Conservation (phyloP, 2,113 vertebrate genomes). For the Phyllostomus hastatus region DNA sequence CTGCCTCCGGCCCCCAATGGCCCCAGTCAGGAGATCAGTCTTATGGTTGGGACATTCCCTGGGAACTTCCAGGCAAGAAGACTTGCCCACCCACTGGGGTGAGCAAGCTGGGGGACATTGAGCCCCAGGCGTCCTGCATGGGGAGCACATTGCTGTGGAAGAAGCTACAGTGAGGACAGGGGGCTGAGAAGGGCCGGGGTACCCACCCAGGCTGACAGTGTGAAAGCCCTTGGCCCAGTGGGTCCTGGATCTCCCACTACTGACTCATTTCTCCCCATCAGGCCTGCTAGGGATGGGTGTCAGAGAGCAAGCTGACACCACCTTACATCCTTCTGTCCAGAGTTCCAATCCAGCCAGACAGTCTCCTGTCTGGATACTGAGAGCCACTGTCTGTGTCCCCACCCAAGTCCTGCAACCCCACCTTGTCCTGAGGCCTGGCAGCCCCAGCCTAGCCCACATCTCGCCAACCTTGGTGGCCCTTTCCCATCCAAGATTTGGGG, state of each 20-base stretch:
- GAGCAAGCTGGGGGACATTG: not conserved
- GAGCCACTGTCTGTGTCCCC: not conserved
- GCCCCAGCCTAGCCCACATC: not conserved
- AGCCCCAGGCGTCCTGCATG: rapidly evolving
- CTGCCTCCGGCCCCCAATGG: not conserved
- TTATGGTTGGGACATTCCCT: not conserved
- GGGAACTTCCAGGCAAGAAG: not conserved
- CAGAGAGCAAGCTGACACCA: not conserved
- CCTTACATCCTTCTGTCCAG: not conserved
- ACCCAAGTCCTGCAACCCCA: not conserved
- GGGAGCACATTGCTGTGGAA: not conserved
- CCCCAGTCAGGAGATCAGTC: not conserved
- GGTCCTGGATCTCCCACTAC: not conserved
- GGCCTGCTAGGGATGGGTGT: not conserved
- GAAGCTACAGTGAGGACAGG: not conserved
- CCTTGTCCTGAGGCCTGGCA: not conserved
- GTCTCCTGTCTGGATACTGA: not conserved
- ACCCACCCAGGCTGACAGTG: rapidly evolving
- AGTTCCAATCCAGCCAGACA: not conserved
- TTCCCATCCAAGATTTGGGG: not conserved
- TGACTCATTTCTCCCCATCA: not conserved
- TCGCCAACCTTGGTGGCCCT: not conserved
- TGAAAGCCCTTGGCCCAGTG: not conserved
- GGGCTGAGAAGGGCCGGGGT: not conserved
- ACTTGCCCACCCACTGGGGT: not conserved